Conservation (phyloP, 2,888 invertebrate genomes). For the Syrista parreyssii region DNA sequence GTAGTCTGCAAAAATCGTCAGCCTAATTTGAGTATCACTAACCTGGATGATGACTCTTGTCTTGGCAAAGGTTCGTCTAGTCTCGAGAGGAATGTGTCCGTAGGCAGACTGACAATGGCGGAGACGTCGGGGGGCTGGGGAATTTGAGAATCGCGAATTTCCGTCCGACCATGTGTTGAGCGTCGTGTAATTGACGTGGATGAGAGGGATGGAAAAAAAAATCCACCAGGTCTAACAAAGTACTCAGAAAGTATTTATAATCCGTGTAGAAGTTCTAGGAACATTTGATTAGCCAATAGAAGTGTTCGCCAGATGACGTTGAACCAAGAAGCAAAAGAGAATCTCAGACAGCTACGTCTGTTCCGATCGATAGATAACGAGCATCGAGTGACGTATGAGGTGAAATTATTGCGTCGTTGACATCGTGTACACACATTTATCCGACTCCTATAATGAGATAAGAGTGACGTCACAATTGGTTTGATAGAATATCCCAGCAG, state of each 20-base stretch:
- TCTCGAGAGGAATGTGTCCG: conserved; percentile 26
- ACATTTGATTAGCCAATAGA: background rate
- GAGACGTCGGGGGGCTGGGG: background rate
- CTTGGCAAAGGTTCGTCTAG: conserved; percentile 31
- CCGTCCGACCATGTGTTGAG: background rate
- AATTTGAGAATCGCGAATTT: background rate
- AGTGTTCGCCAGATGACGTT: background rate
- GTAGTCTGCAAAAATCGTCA: conserved; percentile 22
- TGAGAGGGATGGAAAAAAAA: background rate
- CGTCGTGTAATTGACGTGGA: background rate
- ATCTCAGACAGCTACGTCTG: background rate
- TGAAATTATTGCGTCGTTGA: background rate
- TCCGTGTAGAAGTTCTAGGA: background rate
- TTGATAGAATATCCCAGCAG: background rate
- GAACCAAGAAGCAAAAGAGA: background rate
- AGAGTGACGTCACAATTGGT: background rate
- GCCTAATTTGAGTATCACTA: conserved; percentile 28
- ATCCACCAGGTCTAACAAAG: background rate
- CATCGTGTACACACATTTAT: background rate
- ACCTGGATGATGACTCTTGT: conserved; percentile 28
- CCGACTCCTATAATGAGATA: background rate
- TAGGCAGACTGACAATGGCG: conserved; percentile 21
- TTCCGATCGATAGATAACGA: background rate
- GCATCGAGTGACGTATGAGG: background rate
- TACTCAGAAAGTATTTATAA: background rate